Percentiles rank a stretch among this genome's conserved stretches.
Conservation (phyloP, 2,113 vertebrate species). For the Corydoras sp. region DNA sequence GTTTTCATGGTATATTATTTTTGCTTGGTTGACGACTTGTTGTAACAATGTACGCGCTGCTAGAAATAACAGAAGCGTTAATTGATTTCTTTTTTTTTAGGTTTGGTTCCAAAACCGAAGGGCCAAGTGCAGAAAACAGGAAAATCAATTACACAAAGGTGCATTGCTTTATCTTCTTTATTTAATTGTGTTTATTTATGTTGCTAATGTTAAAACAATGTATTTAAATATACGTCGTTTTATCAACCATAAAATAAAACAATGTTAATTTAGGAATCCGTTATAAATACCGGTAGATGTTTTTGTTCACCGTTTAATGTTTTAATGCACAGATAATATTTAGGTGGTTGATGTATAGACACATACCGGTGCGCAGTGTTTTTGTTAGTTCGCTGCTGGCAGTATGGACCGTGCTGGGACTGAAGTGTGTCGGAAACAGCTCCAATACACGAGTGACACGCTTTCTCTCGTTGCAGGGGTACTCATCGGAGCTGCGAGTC, state of each 20-base stretch:
- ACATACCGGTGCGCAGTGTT: not conserved
- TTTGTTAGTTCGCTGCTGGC: not conserved
- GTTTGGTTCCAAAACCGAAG: constrained; percentile 98
- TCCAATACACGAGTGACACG: constrained; percentile 16
- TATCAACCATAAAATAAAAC: no score
- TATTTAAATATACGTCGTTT: no score
- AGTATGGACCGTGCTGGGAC: constrained; percentile 1
- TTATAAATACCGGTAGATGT: no score
- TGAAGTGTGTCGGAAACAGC: constrained; percentile 2
- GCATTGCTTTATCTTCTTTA: constrained; percentile 34
- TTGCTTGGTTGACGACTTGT: constrained; percentile 59
- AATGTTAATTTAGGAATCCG: no score
- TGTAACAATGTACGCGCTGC: constrained; percentile 48
- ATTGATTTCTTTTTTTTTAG: constrained; percentile 72
- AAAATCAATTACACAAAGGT: constrained; percentile 98
- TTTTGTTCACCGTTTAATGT: no score
- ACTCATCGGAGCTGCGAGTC: constrained; percentile 92
- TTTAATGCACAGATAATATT: not conserved
- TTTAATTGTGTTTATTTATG: not conserved
- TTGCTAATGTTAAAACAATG: no score
- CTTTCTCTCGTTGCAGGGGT: constrained; percentile 72
- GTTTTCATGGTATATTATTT: constrained; percentile 10
- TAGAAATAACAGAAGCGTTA: constrained; percentile 65
- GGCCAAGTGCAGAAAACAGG: constrained; percentile 95
- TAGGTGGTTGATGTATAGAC: not conserved